phyloP scores from a whole-genome alignment of 1,140 invertebrate species.

The Drosophila nannoptera region DNA sequence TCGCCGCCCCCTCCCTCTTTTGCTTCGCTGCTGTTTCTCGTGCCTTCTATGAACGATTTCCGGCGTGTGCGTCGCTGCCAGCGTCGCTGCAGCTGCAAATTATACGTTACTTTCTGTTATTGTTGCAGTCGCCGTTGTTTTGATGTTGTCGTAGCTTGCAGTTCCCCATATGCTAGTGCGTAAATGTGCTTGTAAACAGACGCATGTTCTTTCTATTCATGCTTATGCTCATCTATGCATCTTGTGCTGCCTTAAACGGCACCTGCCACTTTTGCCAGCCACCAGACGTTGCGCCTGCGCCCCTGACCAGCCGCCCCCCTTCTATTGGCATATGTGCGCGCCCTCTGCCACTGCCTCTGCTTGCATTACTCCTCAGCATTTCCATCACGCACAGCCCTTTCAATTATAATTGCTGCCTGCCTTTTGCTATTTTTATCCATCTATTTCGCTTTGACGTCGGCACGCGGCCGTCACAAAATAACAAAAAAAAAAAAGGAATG shows the following conservation, averaged over 20 bases:
- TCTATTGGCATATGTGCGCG: background rate
- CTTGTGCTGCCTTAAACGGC: slow-evolving; percentile 27
- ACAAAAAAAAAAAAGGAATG: slow-evolving; percentile 17
- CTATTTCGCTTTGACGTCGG: slow-evolving; percentile 47
- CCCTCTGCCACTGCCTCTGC: background rate
- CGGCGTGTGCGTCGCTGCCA: slow-evolving; percentile 61
- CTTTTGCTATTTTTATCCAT: slow-evolving; percentile 71
- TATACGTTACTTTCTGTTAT: slow-evolving; percentile 60
- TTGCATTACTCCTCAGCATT: slow-evolving; percentile 43
- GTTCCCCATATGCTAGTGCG: background rate
- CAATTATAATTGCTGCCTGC: slow-evolving; percentile 71
- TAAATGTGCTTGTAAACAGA: background rate
- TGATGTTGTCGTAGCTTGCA: background rate
- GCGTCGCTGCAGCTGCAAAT: slow-evolving; percentile 52
- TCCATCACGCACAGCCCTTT: slow-evolving; percentile 74
- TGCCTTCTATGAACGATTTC: slow-evolving; percentile 72
- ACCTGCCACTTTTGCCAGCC: slow-evolving; percentile 43
- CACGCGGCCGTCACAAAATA: slow-evolving; percentile 45
- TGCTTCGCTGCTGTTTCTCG: slow-evolving; percentile 9
- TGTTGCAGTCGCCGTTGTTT: slow-evolving; percentile 29
- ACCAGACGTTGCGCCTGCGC: slow-evolving; percentile 52
- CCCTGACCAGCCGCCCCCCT: slow-evolving; percentile 20
- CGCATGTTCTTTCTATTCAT: slow-evolving; percentile 22
- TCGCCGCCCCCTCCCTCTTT: background rate
- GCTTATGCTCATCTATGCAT: slow-evolving; percentile 2